Conservation (phyloP, 2,797 vertebrate species). For the Chelidonichthys spinosus region DNA sequence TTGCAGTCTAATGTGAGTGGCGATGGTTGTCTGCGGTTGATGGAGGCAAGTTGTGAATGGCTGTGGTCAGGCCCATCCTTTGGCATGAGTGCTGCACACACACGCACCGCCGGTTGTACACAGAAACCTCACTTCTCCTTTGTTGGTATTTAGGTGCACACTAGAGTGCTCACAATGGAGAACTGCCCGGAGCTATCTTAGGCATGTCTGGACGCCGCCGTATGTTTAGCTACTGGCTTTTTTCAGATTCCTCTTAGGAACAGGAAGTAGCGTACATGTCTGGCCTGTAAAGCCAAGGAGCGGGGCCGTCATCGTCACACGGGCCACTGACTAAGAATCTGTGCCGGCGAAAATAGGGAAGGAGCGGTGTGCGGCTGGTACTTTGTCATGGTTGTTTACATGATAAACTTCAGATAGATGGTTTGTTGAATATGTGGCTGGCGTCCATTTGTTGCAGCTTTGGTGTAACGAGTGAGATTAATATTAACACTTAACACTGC, state of each 20-base stretch:
- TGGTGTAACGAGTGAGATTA: conserved; percentile 32
- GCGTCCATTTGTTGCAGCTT: not conserved
- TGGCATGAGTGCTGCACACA: conserved; percentile 50
- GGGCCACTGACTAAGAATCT: conserved; percentile 70
- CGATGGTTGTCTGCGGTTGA: conserved; percentile 47
- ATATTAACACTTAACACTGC: conserved; percentile 23
- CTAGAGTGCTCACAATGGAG: conserved; percentile 71
- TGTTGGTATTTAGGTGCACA: conserved; percentile 52
- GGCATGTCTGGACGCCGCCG: conserved; percentile 83
- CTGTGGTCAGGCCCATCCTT: conserved; percentile 47
- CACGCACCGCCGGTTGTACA: conserved; percentile 37
- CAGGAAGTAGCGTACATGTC: conserved; percentile 76
- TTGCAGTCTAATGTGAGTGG: conserved; percentile 19
- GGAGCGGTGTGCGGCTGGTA: conserved; percentile 22
- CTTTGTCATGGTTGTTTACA: conserved; percentile 59
- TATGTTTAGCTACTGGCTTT: conserved; percentile 80
- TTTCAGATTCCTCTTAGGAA: conserved; percentile 81
- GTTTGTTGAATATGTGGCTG: conserved; percentile 6
- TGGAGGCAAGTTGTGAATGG: conserved; percentile 60
- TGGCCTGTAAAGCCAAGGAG: conserved; percentile 58
- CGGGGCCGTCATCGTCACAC: conserved; percentile 72
- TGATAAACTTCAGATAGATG: conserved; percentile 9
- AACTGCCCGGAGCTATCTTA: conserved; percentile 81
- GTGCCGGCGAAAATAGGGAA: conserved; percentile 57
- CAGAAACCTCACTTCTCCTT: conserved; percentile 70